Conservation (phyloP, 2,888 invertebrate species). For the Alentia gelatinosa region DNA sequence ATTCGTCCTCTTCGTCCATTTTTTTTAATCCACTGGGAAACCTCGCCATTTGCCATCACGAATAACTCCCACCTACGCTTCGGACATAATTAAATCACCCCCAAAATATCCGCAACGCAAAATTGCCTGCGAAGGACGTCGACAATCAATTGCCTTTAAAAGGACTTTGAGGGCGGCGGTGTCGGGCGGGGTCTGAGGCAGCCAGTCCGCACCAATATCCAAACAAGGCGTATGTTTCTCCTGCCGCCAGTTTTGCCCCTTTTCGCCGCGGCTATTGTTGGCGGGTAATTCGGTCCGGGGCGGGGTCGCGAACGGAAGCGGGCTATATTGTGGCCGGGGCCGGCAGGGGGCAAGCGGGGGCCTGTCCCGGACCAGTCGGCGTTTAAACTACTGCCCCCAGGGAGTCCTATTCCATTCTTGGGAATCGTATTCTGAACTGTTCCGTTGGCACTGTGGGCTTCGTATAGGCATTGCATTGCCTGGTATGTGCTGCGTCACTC, state of each 20-base stretch:
- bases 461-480: no score
- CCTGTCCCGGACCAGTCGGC: not conserved
- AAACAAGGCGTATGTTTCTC: not conserved
- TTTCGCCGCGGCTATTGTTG: not conserved
- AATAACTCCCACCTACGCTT: no score
- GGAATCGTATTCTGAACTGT: no score
- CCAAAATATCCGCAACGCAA: not conserved
- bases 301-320: not conserved
- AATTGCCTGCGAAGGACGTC: not conserved
- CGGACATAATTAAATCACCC: not conserved
- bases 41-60: not conserved
- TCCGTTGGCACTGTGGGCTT: no score
- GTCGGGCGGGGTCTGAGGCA: not conserved
- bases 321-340: not conserved
- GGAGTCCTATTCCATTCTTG: not conserved
- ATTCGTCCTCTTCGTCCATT: not conserved
- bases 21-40: not conserved
- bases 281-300: not conserved
- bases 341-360: not conserved
- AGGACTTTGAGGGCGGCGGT: not conserved
- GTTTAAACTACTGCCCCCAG: not conserved
- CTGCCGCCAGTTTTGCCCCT: not conserved
- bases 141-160: conserved; percentile 16
- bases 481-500: no score
- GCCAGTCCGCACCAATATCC: not conserved